Percentiles rank a stretch among this genome's conserved stretches.
These are phyloP conservation scores for Ennomos fuscantarius DNA, from an alignment of 2,888 invertebrate genomes.

Conservation along the genomic window DNA sequence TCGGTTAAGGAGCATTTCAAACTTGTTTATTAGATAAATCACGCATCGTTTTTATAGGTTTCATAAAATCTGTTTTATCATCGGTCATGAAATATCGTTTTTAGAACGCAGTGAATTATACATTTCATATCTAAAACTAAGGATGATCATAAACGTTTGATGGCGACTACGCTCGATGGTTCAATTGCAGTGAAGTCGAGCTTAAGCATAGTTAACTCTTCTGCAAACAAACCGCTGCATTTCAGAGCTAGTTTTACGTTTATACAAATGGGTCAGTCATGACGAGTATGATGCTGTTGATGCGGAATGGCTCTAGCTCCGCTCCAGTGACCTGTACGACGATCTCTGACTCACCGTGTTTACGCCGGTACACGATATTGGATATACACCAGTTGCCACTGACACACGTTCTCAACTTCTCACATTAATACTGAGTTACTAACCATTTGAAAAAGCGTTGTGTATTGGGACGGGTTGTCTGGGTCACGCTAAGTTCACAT, in stretches of 20 bases:
- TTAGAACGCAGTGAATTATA: slow-evolving; percentile 13
- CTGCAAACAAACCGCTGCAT: slow-evolving; percentile 61
- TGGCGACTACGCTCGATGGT: slow-evolving; percentile 22
- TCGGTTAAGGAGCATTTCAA: slow-evolving; percentile 20
- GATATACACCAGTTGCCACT: slow-evolving; percentile 8
- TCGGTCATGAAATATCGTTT: slow-evolving; percentile 17
- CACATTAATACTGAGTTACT: slow-evolving; percentile 3
- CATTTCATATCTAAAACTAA: slow-evolving; percentile 15
- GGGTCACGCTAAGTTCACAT: slow-evolving; percentile 1
- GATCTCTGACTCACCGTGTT: slow-evolving; percentile 62
- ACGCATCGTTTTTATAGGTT: slow-evolving; percentile 22
- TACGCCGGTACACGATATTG: slow-evolving; percentile 40
- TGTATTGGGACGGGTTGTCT: slow-evolving; percentile 3
- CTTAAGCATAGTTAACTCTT: slow-evolving; percentile 45
- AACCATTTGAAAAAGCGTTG: slow-evolving; percentile 1
- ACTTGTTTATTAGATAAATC: slow-evolving; percentile 27
- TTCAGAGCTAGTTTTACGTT: slow-evolving; percentile 56
- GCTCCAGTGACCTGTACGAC: slow-evolving; percentile 63
- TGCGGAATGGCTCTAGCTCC: slow-evolving; percentile 53
- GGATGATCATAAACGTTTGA: slow-evolving; percentile 39
- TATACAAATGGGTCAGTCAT: slow-evolving; percentile 72
- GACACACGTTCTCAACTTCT: slow-evolving; percentile 3
- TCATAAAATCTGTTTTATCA: slow-evolving; percentile 29
- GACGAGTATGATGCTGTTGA: slow-evolving; percentile 61
- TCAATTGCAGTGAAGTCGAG: slow-evolving; percentile 22